A percentile compares a stretch with the other conserved stretches of the same genome.
phyloP scores from a whole-genome alignment of 2,888 invertebrate genomes.

The Eristalis tenax region DNA sequence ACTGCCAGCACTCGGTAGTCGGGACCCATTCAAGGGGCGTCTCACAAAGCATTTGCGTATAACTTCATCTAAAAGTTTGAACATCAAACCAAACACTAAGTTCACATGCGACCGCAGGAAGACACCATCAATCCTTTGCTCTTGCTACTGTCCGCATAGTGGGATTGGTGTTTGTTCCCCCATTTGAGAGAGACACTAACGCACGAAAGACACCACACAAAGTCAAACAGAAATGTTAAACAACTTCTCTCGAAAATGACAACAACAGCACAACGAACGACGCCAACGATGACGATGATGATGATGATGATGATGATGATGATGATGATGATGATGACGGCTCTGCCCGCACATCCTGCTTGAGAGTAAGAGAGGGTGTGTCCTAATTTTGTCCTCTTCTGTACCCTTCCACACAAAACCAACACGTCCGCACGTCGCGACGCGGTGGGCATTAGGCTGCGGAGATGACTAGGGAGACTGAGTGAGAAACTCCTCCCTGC shows the following conservation, averaged over 20 bases:
- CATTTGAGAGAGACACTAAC: not conserved
- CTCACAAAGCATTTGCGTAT: slow-evolving; percentile 11
- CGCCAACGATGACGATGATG: slow-evolving; percentile 21
- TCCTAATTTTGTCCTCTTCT: slow-evolving; percentile 48
- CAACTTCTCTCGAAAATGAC: slow-evolving; percentile 21
- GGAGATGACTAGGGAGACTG: not conserved
- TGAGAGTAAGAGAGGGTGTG: slow-evolving; percentile 60
- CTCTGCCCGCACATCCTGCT: slow-evolving; percentile 48
- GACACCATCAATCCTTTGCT: slow-evolving; percentile 31
- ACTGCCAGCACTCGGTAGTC: not conserved
- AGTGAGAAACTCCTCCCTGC: slow-evolving; percentile 55
- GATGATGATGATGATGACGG: slow-evolving; percentile 6
- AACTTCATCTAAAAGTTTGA: slow-evolving; percentile 17
- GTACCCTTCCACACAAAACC: not conserved
- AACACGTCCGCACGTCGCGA: not conserved
- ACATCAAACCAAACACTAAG: slow-evolving; percentile 28
- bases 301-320: slow-evolving; percentile 3
- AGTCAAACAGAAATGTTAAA: slow-evolving; percentile 42
- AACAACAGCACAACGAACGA: not conserved
- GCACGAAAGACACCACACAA: slow-evolving; percentile 11
- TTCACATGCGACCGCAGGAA: slow-evolving; percentile 1
- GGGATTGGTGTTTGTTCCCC: not conserved
- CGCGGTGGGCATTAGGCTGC: slow-evolving; percentile 24
- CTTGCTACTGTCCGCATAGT: not conserved
- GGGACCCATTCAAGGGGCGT: not conserved